Base-by-base conservation (phyloP, 2,797 vertebrate genomes). In the Telmatherina bonti region DNA sequence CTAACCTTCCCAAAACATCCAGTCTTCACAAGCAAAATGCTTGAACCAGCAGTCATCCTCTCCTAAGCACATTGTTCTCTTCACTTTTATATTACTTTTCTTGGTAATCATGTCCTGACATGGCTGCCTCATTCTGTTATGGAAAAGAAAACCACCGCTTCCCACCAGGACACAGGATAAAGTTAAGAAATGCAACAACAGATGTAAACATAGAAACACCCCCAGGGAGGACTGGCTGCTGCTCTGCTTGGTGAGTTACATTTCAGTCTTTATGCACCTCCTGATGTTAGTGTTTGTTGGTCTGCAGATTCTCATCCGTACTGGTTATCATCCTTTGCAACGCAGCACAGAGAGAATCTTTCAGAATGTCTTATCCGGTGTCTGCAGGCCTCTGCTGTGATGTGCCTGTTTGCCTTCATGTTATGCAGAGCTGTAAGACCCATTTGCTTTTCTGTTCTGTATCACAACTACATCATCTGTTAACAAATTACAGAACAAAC, bases 151-250 rank as follows among this genome's bases (percentile, higher is more conserved):
- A 56, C 15, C 58, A 56, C 22, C 35, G 26, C 52, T 58, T 72
- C 33, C 38, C 45, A 31, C 7, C 43, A 41, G 26, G 26, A 26
- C 45, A 59, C 26, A 52, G 47, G 54, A 59, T 31, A 65, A 59
- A 59, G 41, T 63, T 57, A 58, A 33, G 54, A 57, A 65, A 64
- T 41, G n/a, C 26, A 65, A 72, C 55, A 65, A 65, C 51, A 52
- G 62, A 64, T 58, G 59, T 57, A 72, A 72, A 64, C 70, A 72
- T 22, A 58, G 61, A 64, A 72, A 51, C 61, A 51, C 61, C 70
- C 61, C 20, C 45, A 30, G 54, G 70, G 61, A 58, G 20, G 57
- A 47, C 59, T 35, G 51, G 33, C 56, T 18, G 60, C 45, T 3
- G 45, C 45, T 51, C 62, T 59, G 45, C 26, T 55, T 18, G 13